Evolutionary conservation across 2,113 vertebrate genomes (phyloP).

Genomic region (Corythaixoides concolor): DNA sequence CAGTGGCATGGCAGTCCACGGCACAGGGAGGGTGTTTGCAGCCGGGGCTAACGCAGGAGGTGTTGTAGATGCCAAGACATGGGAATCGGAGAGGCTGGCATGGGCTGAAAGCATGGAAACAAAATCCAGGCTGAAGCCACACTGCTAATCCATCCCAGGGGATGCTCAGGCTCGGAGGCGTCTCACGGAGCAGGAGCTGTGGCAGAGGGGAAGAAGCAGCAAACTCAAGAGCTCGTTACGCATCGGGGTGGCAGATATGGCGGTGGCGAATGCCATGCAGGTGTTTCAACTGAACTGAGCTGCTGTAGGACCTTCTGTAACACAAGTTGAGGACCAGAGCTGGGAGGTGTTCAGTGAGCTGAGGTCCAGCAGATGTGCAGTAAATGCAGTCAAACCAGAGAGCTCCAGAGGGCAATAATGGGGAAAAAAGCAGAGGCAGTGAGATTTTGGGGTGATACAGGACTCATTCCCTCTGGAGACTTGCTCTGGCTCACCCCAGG

Average conservation of each 20-base stretch:
- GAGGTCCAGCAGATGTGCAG: background rate
- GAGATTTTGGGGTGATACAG: background rate
- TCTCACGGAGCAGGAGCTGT: background rate
- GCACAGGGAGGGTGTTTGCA: background rate
- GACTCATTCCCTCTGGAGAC: background rate
- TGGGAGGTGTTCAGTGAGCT: background rate
- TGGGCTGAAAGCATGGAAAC: fast-evolving
- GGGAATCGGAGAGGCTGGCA: background rate
- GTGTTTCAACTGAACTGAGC: background rate
- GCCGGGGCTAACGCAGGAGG: background rate
- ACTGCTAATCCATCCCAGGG: fast-evolving
- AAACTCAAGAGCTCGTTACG: fast-evolving
- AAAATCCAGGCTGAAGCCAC: background rate
- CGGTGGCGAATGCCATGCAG: fast-evolving
- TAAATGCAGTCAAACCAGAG: background rate
- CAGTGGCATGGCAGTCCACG: fast-evolving
- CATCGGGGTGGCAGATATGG: background rate
- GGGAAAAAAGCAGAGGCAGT: background rate
- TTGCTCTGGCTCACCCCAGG: background rate
- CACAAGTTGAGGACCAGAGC: background rate
- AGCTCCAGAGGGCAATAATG: background rate
- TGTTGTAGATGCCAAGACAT: background rate
- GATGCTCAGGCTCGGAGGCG: fast-evolving
- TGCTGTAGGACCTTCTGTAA: background rate
- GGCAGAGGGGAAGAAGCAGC: background rate